Evolutionary conservation across 2,888 invertebrate species (phyloP).

Genomic region (Baccha elongata): DNA sequence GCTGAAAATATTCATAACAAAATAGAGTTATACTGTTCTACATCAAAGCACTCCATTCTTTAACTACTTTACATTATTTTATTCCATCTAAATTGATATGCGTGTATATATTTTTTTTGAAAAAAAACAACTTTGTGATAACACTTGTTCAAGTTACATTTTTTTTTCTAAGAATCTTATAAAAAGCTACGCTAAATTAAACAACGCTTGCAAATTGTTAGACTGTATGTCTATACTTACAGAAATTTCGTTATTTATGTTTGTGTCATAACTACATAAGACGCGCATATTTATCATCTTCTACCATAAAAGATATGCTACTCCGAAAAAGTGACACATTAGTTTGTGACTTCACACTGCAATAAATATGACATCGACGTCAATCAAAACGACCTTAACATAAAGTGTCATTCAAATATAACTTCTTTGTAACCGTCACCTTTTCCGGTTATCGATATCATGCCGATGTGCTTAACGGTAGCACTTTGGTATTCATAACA

Average conservation of each 20-base stretch:
- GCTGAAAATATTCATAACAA: no score
- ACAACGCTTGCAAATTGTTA: not conserved
- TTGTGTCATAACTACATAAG: not conserved
- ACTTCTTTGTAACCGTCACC: slow-evolving; percentile 8
- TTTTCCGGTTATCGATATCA: slow-evolving; percentile 34
- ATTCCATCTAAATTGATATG: no score
- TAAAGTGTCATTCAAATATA: slow-evolving; percentile 27
- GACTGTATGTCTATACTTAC: no score
- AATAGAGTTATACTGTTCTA: no score
- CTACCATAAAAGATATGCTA: slow-evolving; percentile 9
- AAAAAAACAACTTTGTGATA: no score
- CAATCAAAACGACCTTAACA: slow-evolving; percentile 32
- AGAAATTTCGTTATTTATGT: no score
- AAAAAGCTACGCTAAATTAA: not conserved
- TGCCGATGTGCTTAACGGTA: slow-evolving; percentile 1
- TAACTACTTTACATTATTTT: no score
- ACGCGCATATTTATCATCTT: not conserved
- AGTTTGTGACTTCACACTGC: slow-evolving; percentile 20
- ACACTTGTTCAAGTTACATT: no score
- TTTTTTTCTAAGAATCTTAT: not conserved
- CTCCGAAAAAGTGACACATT: slow-evolving; percentile 1
- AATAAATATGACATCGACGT: slow-evolving; percentile 8
- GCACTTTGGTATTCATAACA: slow-evolving; percentile 13
- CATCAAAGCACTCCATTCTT: no score
- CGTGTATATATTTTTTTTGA: no score